phyloP scores from a whole-genome alignment of 2,113 vertebrate species.

The Abramis brama region DNA sequence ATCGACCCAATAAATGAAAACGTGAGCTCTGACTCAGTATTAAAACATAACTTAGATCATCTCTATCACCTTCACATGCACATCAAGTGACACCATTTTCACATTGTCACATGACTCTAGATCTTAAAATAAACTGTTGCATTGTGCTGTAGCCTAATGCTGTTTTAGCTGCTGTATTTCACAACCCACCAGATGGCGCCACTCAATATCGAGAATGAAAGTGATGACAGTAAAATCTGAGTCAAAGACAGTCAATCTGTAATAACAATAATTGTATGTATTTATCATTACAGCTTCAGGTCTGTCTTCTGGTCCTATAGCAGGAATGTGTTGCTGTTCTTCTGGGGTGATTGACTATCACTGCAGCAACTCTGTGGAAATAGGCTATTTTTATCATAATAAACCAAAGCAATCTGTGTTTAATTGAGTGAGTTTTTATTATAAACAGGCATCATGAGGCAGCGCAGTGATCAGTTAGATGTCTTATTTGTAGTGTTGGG shows the following conservation, averaged over 20 bases:
- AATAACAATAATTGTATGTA: too few relatives aligned
- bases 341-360: background rate
- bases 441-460: too few relatives aligned
- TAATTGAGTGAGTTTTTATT: too few relatives aligned
- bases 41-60: background rate
- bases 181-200: background rate
- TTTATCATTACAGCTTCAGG: background rate
- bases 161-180: background rate
- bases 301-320: background rate
- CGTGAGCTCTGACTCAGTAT: background rate
- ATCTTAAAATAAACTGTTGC: background rate
- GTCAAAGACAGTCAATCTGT: too few relatives aligned
- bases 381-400: background rate
- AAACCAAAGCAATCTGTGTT: too few relatives aligned
- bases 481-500: too few relatives aligned
- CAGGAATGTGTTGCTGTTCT: background rate
- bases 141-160: background rate
- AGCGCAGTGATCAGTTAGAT: too few relatives aligned
- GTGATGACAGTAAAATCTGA: background rate
- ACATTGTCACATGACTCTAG: too few relatives aligned
- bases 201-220: background rate
- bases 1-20: background rate
- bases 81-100: too few relatives aligned
- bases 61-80: background rate
- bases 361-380: background rate